These are phyloP conservation scores for Julus scandinavius DNA, from an alignment of 2,888 invertebrate genomes.

Conservation along the genomic window DNA sequence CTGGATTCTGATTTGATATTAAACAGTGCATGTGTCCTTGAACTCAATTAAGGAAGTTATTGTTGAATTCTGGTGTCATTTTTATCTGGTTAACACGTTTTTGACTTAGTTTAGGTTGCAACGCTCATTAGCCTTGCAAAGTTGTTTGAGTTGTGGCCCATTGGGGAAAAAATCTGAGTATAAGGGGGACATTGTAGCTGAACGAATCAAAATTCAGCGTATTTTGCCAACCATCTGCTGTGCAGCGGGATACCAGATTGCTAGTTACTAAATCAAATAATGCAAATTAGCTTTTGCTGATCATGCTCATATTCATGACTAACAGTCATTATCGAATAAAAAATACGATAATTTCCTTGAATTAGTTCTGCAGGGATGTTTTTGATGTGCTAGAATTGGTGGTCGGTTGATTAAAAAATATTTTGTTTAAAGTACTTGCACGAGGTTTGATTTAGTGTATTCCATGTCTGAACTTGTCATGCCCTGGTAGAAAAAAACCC, in stretches of 20 bases:
- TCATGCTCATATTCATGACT: constrained; percentile 2
- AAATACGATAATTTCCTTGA: constrained; percentile 3
- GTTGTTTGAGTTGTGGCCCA: background rate
- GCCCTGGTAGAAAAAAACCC: too few species aligned
- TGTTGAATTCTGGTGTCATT: background rate
- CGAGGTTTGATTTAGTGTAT: too few species aligned
- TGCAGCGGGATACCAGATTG: background rate
- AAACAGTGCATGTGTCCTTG: background rate
- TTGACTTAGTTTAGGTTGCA: background rate
- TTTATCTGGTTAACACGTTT: constrained; percentile 7
- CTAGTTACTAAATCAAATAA: background rate
- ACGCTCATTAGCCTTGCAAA: background rate
- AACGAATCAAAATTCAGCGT: background rate
- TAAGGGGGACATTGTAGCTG: background rate
- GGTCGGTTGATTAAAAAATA: background rate
- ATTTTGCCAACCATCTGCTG: background rate
- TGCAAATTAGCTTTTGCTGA: constrained; percentile 3
- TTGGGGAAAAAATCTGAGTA: background rate
- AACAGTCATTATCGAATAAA: background rate
- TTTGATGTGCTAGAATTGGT: background rate
- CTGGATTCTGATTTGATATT: background rate
- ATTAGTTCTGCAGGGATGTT: constrained; percentile 11
- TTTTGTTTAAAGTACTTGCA: background rate
- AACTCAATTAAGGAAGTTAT: background rate
- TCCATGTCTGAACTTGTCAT: too few species aligned